Evolutionary conservation across 2,113 vertebrate species (phyloP).

Genomic region (Calyptomena viridis): DNA sequence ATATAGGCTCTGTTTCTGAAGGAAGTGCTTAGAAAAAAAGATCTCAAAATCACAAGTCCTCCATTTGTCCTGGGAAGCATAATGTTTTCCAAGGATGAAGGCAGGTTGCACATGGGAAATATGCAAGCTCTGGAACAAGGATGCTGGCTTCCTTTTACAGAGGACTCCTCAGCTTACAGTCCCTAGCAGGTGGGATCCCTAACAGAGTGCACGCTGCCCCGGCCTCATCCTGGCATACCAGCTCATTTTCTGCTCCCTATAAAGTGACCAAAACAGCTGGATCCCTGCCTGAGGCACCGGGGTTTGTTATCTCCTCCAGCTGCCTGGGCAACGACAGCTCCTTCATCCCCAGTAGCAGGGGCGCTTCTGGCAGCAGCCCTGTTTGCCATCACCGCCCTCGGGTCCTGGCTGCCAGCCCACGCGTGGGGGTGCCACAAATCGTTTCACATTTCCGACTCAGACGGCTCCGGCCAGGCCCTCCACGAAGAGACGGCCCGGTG

Average conservation of each 20-base stretch:
- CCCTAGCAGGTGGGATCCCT: not conserved
- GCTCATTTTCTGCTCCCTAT: not conserved
- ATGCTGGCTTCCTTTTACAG: fast-evolving
- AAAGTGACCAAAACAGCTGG: not conserved
- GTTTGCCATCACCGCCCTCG: not conserved
- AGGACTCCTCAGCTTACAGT: too few species aligned
- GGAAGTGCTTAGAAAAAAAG: not conserved
- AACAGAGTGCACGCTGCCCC: not conserved
- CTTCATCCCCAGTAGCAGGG: not conserved
- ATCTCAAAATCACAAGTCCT: not conserved
- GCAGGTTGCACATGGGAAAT: fast-evolving
- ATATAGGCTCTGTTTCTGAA: not conserved
- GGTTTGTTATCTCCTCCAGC: not conserved
- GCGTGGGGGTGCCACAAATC: too few species aligned
- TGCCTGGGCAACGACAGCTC: not conserved
- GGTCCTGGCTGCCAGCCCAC: not conserved
- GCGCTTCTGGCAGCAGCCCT: not conserved
- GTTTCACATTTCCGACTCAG: too few species aligned
- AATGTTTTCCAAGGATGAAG: not conserved
- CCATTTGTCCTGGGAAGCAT: not conserved
- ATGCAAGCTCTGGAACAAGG: not conserved
- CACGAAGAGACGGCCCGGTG: not conserved
- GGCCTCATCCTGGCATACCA: not conserved
- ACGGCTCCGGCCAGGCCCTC: not conserved
- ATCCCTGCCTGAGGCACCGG: not conserved